These are phyloP conservation scores for Heterotis niloticus DNA, from an alignment of 2,113 vertebrate genomes.

Conservation along the genomic window DNA sequence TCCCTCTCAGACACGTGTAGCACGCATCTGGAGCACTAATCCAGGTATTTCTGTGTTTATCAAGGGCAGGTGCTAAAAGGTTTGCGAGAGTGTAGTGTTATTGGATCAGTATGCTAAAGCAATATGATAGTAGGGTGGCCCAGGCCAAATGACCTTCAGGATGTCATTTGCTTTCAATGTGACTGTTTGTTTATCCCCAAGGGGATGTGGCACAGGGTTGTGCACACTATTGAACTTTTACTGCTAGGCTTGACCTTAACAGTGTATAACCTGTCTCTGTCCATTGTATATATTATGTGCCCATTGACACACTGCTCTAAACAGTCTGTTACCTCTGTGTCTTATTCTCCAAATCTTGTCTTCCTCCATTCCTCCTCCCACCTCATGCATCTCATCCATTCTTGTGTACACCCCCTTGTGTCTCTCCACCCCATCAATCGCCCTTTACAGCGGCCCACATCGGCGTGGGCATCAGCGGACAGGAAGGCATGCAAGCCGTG, in stretches of 20 bases:
- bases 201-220: background rate
- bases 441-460: conserved; percentile 82
- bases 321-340: background rate
- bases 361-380: background rate
- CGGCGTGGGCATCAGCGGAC: conserved; percentile 87
- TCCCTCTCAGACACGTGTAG: too few relatives aligned
- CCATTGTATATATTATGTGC: background rate
- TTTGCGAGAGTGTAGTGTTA: too few relatives aligned
- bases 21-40: too few relatives aligned
- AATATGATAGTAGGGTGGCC: background rate
- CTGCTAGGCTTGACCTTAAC: background rate
- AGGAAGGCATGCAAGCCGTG: conserved; percentile 93
- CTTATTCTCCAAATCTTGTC: too few relatives aligned
- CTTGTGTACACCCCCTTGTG: background rate
- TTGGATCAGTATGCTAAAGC: too few relatives aligned
- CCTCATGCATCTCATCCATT: background rate
- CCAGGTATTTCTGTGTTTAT: too few relatives aligned
- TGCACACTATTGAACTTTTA: background rate
- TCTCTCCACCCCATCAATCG: background rate
- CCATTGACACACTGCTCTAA: background rate
- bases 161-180: background rate
- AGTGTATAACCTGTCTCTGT: background rate
- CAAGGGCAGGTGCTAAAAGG: too few relatives aligned
- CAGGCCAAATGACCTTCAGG: background rate
- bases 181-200: background rate